Evolutionary conservation across 2,113 vertebrate species (phyloP).

Genomic region (Acinonyx jubatus): DNA sequence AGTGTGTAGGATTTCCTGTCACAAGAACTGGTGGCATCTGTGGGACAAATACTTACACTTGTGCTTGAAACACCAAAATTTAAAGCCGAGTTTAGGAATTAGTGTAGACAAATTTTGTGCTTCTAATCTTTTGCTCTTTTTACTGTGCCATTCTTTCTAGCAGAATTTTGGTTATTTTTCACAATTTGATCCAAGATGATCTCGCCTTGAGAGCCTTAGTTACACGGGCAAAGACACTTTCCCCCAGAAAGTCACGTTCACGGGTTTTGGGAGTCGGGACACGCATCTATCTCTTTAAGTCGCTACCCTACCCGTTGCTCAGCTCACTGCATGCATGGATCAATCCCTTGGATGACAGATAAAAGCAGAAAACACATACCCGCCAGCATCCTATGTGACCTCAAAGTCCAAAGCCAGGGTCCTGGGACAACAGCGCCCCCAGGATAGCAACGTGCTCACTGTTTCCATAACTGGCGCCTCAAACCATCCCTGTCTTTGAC

Average conservation of each 20-base stretch:
- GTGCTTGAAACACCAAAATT: neutral
- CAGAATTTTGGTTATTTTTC: neutral
- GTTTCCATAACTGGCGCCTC: neutral
- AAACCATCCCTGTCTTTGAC: neutral
- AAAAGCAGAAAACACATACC: neutral
- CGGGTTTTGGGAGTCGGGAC: neutral
- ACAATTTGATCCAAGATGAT: neutral
- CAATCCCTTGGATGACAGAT: neutral
- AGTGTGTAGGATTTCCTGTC: neutral
- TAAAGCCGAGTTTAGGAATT: neutral
- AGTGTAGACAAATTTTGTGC: neutral
- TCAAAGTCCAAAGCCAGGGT: neutral
- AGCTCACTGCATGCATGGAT: neutral
- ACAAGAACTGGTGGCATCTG: too few relatives aligned
- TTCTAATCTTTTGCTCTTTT: neutral
- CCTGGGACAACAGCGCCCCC: too few relatives aligned
- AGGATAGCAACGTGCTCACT: fast-evolving
- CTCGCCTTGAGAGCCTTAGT: neutral
- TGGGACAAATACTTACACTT: too few relatives aligned
- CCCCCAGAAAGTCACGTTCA: too few relatives aligned
- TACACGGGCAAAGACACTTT: neutral
- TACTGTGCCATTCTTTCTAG: neutral
- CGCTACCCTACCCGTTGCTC: neutral
- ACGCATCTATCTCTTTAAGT: neutral
- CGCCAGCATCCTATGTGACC: too few relatives aligned